Base-by-base conservation (phyloP, 2,113 vertebrate genomes). In the Turdus rufiventris region DNA sequence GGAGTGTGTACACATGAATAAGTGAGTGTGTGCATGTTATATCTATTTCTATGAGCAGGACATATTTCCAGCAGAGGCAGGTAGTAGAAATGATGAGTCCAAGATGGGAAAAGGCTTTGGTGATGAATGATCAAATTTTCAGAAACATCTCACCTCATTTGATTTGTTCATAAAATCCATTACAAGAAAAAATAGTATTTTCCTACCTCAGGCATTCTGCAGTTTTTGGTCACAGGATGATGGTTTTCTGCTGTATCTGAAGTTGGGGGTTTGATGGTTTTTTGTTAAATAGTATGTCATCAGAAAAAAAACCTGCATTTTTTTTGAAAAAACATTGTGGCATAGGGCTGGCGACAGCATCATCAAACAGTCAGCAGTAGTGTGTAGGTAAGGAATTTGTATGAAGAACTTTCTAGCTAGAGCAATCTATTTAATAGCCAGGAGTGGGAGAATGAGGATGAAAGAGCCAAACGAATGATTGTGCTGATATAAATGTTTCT, bases 61-160 rank as follows among this genome's bases (percentile, higher is more conserved):
- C 19, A 40, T 83, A 90, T 94, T 96, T 87, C 65, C 42, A 89
- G 79, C 50, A 74, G 51, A 4, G 13, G 75, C 77, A 90, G 68
- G 82, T 94, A 88, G 79, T 83, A 94, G 85, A 96, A 96, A 77
- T 96, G 93, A 96, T 95, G 89, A 89, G 80, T 75, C 87, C 70
- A 96, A 92, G 76, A 92, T 88, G 80, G 66, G 71, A 91, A 91
- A 92, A 95, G 80, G n/a, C 56, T 97, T 93, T 92, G 34, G 70
- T 96, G 96, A 95, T 94, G 73, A 97, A 94, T 96, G 85, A 95
- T 96, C 97, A 96, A 60, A 97, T 97, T 92, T 96, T 96, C 85
- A 91, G 92, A 71, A 94, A 90, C 87, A 95, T 94, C 91, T 94
- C 92, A 75, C 93, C 90, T 96, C 80, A 88, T 97, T 97, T 96